Percentiles rank a stretch among this genome's conserved stretches.
Conservation (phyloP, 2,797 vertebrate genomes). For the Geotrypetes seraphini region DNA sequence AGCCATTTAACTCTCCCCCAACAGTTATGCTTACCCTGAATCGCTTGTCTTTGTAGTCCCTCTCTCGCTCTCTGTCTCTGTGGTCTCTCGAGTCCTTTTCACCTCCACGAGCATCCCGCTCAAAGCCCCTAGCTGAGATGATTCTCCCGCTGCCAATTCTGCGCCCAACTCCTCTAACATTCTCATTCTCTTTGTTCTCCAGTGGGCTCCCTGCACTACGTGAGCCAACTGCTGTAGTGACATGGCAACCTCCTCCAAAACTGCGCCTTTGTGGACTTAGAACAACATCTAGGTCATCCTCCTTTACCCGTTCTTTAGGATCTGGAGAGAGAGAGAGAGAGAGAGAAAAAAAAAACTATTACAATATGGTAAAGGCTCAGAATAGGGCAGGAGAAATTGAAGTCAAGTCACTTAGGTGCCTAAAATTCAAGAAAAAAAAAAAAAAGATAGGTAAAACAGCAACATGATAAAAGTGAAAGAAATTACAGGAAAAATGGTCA, state of each 20-base stretch:
- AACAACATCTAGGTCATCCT: conserved; percentile 90
- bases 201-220: conserved; percentile 79
- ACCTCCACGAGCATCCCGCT: conserved; percentile 71
- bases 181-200: conserved; percentile 87
- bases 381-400: too few relatives aligned
- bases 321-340: conserved; percentile 56
- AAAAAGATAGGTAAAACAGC: too few relatives aligned
- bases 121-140: conserved; percentile 78
- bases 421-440: too few relatives aligned
- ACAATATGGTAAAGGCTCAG: too few relatives aligned
- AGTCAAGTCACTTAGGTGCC: too few relatives aligned
- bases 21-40: conserved; percentile 78
- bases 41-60: conserved; percentile 92
- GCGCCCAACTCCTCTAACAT: conserved; percentile 69
- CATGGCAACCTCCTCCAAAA: conserved; percentile 91
- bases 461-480: too few relatives aligned
- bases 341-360: not conserved
- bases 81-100: conserved; percentile 70
- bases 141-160: conserved; percentile 92
- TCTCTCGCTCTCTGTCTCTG: conserved; percentile 71
- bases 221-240: conserved; percentile 52
- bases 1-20: too few relatives aligned
- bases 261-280: conserved; percentile 91
- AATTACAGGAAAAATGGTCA: too few relatives aligned
- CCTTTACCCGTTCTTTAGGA: conserved; percentile 88